Base-by-base conservation (phyloP, 2,113 vertebrate genomes). In the Corythaixoides concolor region DNA sequence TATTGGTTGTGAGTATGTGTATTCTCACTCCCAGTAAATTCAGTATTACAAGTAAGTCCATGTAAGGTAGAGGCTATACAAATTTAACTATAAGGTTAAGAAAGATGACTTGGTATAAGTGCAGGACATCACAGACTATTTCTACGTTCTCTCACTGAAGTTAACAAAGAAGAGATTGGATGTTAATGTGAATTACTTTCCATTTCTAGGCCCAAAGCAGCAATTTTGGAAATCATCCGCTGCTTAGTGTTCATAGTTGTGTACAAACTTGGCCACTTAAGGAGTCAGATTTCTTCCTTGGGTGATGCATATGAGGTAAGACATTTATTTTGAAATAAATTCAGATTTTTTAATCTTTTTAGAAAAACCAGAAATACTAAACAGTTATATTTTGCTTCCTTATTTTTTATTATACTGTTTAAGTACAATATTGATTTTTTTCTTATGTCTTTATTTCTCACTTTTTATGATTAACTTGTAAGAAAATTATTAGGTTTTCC, bases 291-390 rank as follows among this genome's bases (percentile, higher is more conserved):
- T 77, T 93, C 98, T 33, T 89, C 89, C 7, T 92, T 99, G 69
- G 75, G 72, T 50, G 75, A 83, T 73, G 49, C 62, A 53, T 98
- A 97, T 58, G 98, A 99, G 98, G 99, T 99, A 98, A 98, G 98
- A 75, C 4, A 45, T 94, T 85, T 89, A 9, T 55, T 95, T 85
- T 88, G 8, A 92, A 87, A 43, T 41, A 11, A 41, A 41, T 41
- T 41, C 12, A 41, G 15, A 28, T 49, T 53, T 75, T 52, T 62
- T 18, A 41, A 18, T 52, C 27, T 22, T 56, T 81, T 70, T 50
- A 13, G 16, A 39, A 75, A 59, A 85, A 53, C 4, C 5, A 53
- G 12, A 43, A n/a, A 32, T 12, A 43, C 21, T 67, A 56, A 63
- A 60, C 2, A 11, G 68, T 37, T 43, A 14, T 12, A 49, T 78